These are phyloP conservation scores for Macrotus californicus DNA, from an alignment of 2,113 vertebrate species.

Conservation along the genomic window DNA sequence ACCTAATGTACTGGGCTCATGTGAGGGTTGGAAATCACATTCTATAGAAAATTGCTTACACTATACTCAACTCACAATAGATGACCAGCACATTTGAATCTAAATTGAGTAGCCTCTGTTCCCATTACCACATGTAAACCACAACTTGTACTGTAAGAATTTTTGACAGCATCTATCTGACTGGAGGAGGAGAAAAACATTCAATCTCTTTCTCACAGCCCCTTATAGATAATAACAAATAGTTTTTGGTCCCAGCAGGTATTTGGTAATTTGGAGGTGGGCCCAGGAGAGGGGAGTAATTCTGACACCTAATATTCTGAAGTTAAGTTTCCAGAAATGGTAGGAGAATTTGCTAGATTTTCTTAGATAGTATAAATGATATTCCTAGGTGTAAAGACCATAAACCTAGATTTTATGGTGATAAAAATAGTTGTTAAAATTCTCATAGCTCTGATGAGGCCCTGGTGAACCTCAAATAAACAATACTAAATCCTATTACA, in stretches of 20 bases:
- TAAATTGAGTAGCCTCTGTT: not conserved
- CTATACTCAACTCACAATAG: not conserved
- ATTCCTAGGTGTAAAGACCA: not conserved
- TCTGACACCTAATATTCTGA: not conserved
- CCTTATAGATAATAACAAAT: not conserved
- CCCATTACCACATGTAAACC: not conserved
- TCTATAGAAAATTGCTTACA: not conserved
- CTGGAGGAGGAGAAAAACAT: not conserved
- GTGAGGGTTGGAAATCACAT: not conserved
- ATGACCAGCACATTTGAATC: not conserved
- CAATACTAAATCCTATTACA: not conserved
- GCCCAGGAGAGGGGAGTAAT: not conserved
- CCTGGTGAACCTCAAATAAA: not conserved
- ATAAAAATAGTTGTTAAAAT: not conserved
- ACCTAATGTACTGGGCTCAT: not conserved
- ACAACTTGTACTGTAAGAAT: not conserved
- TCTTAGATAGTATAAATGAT: not conserved
- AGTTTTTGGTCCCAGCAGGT: not conserved
- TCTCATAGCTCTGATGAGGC: not conserved
- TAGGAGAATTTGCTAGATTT: not conserved
- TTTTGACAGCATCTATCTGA: not conserved
- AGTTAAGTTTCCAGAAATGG: not conserved
- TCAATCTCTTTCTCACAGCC: not conserved
- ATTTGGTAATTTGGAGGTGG: not conserved
- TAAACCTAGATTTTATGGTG: not conserved